A percentile compares a stretch with the other conserved stretches of the same genome.
Conservation (phyloP, 2,797 vertebrate species). For the Bradypus variegatus region DNA sequence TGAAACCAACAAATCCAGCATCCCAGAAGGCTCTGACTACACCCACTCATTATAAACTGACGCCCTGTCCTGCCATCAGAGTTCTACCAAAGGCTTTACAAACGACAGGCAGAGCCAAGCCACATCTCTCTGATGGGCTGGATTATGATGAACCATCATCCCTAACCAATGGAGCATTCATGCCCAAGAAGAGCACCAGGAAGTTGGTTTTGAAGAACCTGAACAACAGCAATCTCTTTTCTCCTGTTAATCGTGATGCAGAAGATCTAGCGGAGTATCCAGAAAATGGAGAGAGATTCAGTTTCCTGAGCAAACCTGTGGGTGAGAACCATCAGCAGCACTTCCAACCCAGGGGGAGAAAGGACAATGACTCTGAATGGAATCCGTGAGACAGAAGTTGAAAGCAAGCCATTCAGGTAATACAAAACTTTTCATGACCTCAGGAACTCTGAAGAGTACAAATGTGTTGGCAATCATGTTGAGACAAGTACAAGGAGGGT, state of each 20-base stretch:
- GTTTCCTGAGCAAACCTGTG: no score
- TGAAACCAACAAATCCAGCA: slow-evolving; percentile 96
- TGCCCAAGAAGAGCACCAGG: slow-evolving; percentile 97
- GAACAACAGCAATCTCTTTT: slow-evolving; percentile 85
- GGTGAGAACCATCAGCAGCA: neutral
- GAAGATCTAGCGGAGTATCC: slow-evolving; percentile 88
- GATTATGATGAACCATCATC: slow-evolving; percentile 89
- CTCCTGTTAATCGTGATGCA: slow-evolving; percentile 77
- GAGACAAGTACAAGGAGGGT: slow-evolving; percentile 36
- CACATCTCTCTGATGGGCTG: slow-evolving; percentile 92
- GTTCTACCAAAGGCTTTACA: slow-evolving; percentile 91
- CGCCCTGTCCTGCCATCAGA: slow-evolving; percentile 87
- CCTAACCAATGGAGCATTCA: slow-evolving; percentile 86
- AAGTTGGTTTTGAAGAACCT: slow-evolving; percentile 95
- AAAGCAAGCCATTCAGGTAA: slow-evolving; percentile 52
- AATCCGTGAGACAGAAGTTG: slow-evolving; percentile 47
- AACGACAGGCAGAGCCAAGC: slow-evolving; percentile 84
- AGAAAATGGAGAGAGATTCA: slow-evolving; percentile 85
- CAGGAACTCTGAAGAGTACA: slow-evolving; percentile 54
- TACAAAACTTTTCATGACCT: slow-evolving; percentile 48
- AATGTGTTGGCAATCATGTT: slow-evolving; percentile 22
- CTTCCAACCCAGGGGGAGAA: slow-evolving; percentile 86
- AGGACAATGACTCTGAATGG: slow-evolving; percentile 56
- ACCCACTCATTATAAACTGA: slow-evolving; percentile 94
- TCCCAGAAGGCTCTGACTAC: slow-evolving; percentile 95